A percentile compares a stretch with the other conserved stretches of the same genome.
phyloP scores from a whole-genome alignment of 2,797 vertebrate genomes.

The Epinephelus awoara region DNA sequence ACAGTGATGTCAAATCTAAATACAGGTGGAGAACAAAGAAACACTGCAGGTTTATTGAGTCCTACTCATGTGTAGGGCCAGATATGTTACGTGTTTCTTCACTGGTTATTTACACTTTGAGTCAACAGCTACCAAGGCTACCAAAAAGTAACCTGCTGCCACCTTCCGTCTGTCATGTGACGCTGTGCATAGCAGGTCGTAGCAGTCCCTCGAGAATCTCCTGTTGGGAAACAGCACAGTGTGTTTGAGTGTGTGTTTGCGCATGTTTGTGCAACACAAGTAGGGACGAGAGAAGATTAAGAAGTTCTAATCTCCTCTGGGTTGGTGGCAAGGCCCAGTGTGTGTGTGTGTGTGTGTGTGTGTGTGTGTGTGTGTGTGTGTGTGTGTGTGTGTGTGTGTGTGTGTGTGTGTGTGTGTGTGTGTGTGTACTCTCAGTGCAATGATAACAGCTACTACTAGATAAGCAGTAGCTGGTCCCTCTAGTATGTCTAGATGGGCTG shows the following conservation, averaged over 20 bases:
- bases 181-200: neutral
- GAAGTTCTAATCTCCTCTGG: constrained; percentile 71
- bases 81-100: neutral
- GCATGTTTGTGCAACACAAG: constrained; percentile 57
- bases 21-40: neutral
- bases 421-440: constrained; percentile 35
- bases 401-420: constrained; percentile 21
- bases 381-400: constrained; percentile 12
- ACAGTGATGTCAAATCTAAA: neutral
- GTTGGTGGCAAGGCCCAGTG: constrained; percentile 47
- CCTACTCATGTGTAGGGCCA: neutral
- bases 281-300: constrained; percentile 64
- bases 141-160: neutral
- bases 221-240: constrained; percentile 11
- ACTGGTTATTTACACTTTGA: neutral
- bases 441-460: constrained; percentile 73
- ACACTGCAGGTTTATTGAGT: neutral
- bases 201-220: neutral
- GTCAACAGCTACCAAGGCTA: neutral
- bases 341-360: constrained; percentile 12
- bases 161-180: neutral
- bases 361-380: constrained; percentile 19
- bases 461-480: constrained; percentile 67
- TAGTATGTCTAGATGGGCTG: constrained; percentile 46
- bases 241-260: constrained; percentile 29